Base-by-base conservation (phyloP, 2,888 invertebrate genomes). In the Latrodectus elegans region DNA sequence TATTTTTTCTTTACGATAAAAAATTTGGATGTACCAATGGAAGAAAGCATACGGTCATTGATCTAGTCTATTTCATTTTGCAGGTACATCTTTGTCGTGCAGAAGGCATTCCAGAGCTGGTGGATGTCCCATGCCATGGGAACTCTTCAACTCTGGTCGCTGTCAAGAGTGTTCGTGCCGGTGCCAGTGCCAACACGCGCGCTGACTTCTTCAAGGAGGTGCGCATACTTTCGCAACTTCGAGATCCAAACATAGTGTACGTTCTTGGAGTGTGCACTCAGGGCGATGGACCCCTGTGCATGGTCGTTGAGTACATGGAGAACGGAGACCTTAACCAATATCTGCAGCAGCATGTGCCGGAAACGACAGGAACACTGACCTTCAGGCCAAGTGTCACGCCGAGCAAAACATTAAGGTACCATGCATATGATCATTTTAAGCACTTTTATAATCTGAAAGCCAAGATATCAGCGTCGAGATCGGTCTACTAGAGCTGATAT, bases 241-340 rank as follows among this genome's bases (percentile, higher is more conserved):
- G 96, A 89, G 96, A 97, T 92, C 94, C 95, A 64, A 97, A 97
- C 93, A 94, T 97, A 89, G 96, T 96, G 68, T 94, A 96, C 89
- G 95, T 97, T 90, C 94, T 97, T 77, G 97, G 96, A 22, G 94
- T 96, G 90, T 96, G 96, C 92, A 95, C 95, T 73, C 94, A 95
- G 64, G 76, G 77, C 14, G 95, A 96, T 90, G 96, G 96, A 91
- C 97, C 97, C 9, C 95, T 96, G 91, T 96, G 96, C 92, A 96
- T 97, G 90, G 95, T 97, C n/a, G 95, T 97, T 91, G 97, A 97
- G 92, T 96, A 97, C 92, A 96, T 96, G 91, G 96, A 96, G 92
- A 95, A 95, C 89, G 96, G 96, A 49, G 97, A 97, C 91, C 94
- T 97, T 88, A 95, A 96, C 90, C 94, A 94, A 92, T 96, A 94